Conservation (phyloP, 2,888 invertebrate genomes). For the Stictocephala bisonia region DNA sequence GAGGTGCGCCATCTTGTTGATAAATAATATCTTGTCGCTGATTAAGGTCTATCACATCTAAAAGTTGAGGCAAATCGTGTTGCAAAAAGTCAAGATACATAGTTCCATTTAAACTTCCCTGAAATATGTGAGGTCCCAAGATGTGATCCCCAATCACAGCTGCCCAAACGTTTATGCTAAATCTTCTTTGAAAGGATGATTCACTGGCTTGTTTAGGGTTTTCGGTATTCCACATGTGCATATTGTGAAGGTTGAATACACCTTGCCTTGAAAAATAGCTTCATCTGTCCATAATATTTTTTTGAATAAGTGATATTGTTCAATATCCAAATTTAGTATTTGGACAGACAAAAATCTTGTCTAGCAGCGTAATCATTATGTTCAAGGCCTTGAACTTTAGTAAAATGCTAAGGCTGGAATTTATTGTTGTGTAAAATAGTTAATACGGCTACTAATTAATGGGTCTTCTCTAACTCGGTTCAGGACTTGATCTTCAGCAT, state of each 20-base stretch:
- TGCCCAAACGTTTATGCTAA: constrained; percentile 16
- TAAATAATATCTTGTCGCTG: constrained; percentile 16
- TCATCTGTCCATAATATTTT: constrained; percentile 25
- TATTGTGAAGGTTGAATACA: constrained; percentile 31
- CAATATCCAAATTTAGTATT: constrained; percentile 27
- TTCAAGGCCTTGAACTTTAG: constrained; percentile 4
- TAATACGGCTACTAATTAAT: constrained; percentile 2
- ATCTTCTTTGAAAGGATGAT: background rate
- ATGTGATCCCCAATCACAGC: constrained; percentile 15
- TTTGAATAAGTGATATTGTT: constrained; percentile 24
- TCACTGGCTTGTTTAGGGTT: constrained; percentile 8
- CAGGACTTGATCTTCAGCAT: background rate
- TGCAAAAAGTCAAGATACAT: constrained; percentile 21
- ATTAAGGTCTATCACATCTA: constrained; percentile 8
- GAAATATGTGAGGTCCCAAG: constrained; percentile 25
- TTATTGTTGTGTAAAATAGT: constrained; percentile 30
- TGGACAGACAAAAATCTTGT: constrained; percentile 18
- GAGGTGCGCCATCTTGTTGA: constrained; percentile 30
- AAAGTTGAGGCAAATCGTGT: constrained; percentile 26
- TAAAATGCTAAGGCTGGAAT: constrained; percentile 19
- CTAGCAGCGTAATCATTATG: constrained; percentile 20
- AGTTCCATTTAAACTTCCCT: constrained; percentile 18
- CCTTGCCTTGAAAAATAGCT: constrained; percentile 28
- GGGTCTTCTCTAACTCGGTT: constrained; percentile 19
- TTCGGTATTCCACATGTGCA: constrained; percentile 22